These are phyloP conservation scores for Megaptera novaeangliae DNA, from an alignment of 2,113 vertebrate genomes.

Conservation along the genomic window DNA sequence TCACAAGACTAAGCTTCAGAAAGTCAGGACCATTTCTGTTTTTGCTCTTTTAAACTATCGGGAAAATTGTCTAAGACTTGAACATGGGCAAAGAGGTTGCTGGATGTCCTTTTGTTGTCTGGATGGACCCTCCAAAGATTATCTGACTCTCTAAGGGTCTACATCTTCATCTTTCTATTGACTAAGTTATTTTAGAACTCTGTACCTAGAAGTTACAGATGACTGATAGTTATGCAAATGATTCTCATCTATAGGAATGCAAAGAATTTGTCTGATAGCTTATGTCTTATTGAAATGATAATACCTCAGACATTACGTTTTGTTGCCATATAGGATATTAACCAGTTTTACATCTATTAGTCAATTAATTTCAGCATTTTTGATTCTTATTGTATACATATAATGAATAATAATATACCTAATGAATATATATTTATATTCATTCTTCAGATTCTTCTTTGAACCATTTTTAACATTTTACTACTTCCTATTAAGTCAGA, in stretches of 20 bases:
- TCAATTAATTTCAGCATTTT: neutral
- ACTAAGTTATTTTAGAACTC: neutral
- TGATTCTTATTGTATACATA: neutral
- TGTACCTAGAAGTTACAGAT: neutral
- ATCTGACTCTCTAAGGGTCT: neutral
- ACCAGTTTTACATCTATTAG: neutral
- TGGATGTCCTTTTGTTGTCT: neutral
- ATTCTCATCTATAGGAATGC: neutral
- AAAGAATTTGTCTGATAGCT: neutral
- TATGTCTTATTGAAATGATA: neutral
- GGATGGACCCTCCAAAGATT: neutral
- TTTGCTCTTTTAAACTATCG: neutral
- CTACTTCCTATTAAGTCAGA: neutral
- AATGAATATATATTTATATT: neutral
- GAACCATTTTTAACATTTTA: neutral
- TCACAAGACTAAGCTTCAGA: neutral
- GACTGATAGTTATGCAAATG: neutral
- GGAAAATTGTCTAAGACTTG: neutral
- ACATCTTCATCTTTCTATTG: neutral
- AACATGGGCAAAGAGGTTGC: neutral
- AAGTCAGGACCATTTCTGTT: neutral
- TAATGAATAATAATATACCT: neutral
- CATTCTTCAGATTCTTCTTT: neutral
- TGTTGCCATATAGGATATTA: neutral
- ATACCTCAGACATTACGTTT: neutral